Evolutionary conservation across 2,113 vertebrate species (phyloP).

Genomic region (human): GRCh38 chr4:168006001-168006500

Average conservation of each 20-base stretch:
- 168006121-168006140: neutral
- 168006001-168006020: too few species aligned
- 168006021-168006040: too few species aligned
- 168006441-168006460: too few species aligned
- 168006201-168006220: neutral
- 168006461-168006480: too few species aligned
- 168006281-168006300: neutral
- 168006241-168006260: neutral
- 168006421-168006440: too few species aligned
- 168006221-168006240: neutral
- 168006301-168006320: neutral
- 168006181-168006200: neutral
- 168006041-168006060: neutral
- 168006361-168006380: too few species aligned
- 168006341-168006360: too few species aligned
- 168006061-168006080: neutral
- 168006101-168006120: neutral
- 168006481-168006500: too few species aligned
- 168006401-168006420: too few species aligned
- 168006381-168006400: too few species aligned
- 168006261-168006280: neutral
- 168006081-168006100: neutral
- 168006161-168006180: neutral
- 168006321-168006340: neutral
- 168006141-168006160: neutral